These are phyloP conservation scores for Salticus scenicus DNA, from an alignment of 2,888 invertebrate genomes.

Conservation along the genomic window DNA sequence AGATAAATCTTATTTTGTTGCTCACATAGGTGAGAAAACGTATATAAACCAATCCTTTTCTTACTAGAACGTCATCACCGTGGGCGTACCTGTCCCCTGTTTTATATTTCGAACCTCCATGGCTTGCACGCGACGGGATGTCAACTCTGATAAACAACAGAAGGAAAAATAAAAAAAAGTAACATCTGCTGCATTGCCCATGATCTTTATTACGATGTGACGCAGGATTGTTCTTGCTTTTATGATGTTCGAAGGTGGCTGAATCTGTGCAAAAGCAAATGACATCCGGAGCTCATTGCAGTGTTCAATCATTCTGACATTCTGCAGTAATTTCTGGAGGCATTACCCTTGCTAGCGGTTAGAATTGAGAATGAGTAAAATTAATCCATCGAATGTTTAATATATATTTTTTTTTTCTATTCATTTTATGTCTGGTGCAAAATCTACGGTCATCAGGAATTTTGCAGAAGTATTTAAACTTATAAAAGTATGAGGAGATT, in stretches of 20 bases:
- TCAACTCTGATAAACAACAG: conserved; percentile 8
- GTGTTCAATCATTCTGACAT: background rate
- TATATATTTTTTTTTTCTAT: no score
- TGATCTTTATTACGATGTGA: background rate
- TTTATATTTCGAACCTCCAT: conserved; percentile 36
- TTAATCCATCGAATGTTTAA: no score
- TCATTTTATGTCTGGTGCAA: no score
- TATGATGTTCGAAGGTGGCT: conserved; percentile 28
- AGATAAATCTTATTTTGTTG: no score
- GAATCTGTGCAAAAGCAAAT: conserved; percentile 37
- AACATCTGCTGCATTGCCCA: conserved; percentile 28
- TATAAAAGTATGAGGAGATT: no score
- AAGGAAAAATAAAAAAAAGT: conserved; percentile 4
- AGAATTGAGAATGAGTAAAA: no score
- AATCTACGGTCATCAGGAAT: no score
- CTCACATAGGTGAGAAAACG: background rate
- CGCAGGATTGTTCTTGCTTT: conserved; percentile 4
- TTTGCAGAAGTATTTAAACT: no score
- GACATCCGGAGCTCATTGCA: conserved; percentile 33
- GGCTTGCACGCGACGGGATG: conserved; percentile 46
- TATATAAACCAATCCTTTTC: background rate
- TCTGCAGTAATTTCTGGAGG: background rate
- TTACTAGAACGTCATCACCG: conserved; percentile 24
- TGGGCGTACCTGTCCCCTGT: conserved; percentile 44
- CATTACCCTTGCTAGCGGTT: background rate